Conservation (phyloP, 2,888 invertebrate species). For the Campoplex capitator region DNA sequence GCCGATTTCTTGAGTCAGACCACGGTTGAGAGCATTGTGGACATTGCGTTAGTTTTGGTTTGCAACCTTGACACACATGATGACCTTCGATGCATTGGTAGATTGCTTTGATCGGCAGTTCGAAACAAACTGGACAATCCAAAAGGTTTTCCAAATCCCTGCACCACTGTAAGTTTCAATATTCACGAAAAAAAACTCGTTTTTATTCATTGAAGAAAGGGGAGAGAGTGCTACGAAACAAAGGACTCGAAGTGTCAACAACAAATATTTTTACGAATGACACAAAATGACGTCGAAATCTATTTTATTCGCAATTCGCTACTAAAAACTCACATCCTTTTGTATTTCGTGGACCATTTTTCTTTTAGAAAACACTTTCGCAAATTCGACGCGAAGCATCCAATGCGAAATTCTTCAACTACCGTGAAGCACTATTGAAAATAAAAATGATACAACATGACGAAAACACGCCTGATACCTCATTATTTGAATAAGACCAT, state of each 20-base stretch:
- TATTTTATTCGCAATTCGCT: background rate
- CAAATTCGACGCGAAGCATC: background rate
- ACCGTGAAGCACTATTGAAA: background rate
- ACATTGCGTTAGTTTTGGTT: conserved; percentile 85
- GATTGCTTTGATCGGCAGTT: conserved; percentile 85
- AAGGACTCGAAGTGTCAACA: background rate
- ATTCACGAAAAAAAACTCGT: background rate
- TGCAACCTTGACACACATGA: conserved; percentile 86
- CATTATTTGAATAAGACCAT: too few species aligned
- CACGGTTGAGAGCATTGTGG: conserved; percentile 86
- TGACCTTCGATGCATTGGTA: conserved; percentile 87
- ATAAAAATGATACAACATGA: background rate
- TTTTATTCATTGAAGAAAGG: background rate
- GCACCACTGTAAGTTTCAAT: conserved; percentile 67
- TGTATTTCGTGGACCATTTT: conserved; percentile 50
- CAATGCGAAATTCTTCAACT: background rate
- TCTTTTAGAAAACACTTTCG: background rate
- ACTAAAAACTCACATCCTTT: conserved; percentile 12
- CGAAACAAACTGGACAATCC: conserved; percentile 87
- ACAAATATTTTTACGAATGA: background rate
- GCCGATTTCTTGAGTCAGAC: conserved; percentile 86
- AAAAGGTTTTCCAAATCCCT: conserved; percentile 85
- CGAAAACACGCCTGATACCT: too few species aligned
- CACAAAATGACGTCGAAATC: background rate
- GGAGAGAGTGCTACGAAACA: too few species aligned